Percentiles rank a stretch among this genome's conserved stretches.
Conservation (phyloP, 2,797 vertebrate species). For the Australoheros facetus region DNA sequence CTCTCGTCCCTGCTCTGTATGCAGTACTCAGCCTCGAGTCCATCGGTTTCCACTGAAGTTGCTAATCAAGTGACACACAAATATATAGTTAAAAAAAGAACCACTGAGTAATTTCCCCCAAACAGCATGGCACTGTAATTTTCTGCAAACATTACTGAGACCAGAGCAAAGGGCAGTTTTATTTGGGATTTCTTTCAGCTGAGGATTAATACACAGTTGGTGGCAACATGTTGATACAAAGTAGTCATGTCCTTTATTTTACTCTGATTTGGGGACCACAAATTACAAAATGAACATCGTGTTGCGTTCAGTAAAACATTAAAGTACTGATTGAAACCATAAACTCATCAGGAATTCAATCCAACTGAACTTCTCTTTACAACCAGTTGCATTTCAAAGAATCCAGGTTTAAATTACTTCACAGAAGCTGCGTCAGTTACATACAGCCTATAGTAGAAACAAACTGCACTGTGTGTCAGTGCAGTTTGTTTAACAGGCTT, state of each 20-base stretch:
- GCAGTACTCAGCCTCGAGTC: neutral
- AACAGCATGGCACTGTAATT: neutral
- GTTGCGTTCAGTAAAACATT: no score
- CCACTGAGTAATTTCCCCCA: neutral
- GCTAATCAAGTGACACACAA: neutral
- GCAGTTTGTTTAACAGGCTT: neutral
- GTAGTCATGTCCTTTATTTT: neutral
- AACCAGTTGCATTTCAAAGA: neutral
- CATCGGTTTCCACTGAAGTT: neutral
- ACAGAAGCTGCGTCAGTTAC: neutral
- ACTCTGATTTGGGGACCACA: no score
- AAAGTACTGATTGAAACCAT: no score
- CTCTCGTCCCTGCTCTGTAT: neutral
- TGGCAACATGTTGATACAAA: neutral
- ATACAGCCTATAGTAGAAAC: neutral
- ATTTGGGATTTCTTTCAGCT: conserved; percentile 1
- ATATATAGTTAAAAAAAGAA: neutral
- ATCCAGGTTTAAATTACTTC: no score
- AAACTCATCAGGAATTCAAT: no score
- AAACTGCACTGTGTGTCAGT: neutral
- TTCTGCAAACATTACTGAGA: neutral
- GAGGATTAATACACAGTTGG: neutral
- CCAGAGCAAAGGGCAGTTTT: neutral
- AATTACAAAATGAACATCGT: no score
- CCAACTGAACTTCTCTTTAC: neutral